Base-by-base conservation (phyloP, 1,140 invertebrate genomes). In the Calosoma granatense region DNA sequence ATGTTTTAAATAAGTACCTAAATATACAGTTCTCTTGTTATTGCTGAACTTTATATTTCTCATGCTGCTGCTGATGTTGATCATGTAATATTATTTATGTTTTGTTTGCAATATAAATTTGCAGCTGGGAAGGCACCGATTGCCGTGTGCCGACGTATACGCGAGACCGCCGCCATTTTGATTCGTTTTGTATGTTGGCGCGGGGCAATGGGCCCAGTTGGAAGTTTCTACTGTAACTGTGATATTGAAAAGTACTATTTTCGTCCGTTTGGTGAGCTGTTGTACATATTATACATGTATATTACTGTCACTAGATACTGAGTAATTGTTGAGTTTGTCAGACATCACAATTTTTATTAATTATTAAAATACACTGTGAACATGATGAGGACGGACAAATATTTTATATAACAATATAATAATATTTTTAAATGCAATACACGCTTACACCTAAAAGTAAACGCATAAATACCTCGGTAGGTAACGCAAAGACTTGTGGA, bases 151-250 rank as follows among this genome's bases (percentile, higher is more conserved):
- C n/a, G n/a, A n/a, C n/a, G n/a, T n/a, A n/a, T n/a, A n/a, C n/a
- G n/a, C n/a, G n/a, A n/a, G n/a, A n/a, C n/a, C n/a, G n/a, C 17
- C 17, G 9, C 17, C 41, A 12, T 17, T 12, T 47, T 47, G 41
- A 4, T 17, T n/a, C n/a, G n/a, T n/a, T n/a, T n/a, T n/a, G n/a
- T n/a, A n/a, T n/a, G n/a, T n/a, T n/a, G n/a, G n/a, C n/a, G n/a
- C n/a, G n/a, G n/a, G n/a, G n/a, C n/a, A 17, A 11, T 47, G 9
- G 41, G 6, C 15, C 15, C 41, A 47, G 4, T 47, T 47, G 41
- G 15, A 47, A 47, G 41, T 47, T 47, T 47, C 41, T 47, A 47
- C 41, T 47, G 41, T 47, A 47, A 47, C 41, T 47, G 41, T 47
- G 41, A 47, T 47, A 47, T 47, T 47, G 9, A 47, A 36, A 36